Base-by-base conservation (phyloP, 1,140 invertebrate genomes). In the Chironomus tepperi region DNA sequence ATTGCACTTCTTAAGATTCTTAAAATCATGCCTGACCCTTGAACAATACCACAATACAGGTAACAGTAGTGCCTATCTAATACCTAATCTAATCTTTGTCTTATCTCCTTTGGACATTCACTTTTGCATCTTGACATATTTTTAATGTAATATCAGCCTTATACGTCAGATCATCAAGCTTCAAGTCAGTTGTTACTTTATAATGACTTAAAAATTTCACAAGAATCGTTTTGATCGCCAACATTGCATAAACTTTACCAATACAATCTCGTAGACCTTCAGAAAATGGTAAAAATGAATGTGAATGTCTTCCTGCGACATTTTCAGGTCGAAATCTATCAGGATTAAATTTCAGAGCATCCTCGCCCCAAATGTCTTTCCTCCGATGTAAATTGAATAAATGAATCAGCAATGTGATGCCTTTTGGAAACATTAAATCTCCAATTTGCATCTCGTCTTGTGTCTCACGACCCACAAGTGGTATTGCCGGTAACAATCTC, bases 261-360 rank as follows among this genome's bases (percentile, higher is more conserved):
- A 88, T 86, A 76, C 87, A 88, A 75, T 87, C 86, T 57, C 86
- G 78, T 0, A 82, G 79, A 18, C 87, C 87, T 43, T 83, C 85
- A 18, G 84, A 84, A 77, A 87, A 87, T 7, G 86, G 86, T 43
- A 87, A 78, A 76, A 81, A 85, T 6, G 80, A 42, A 70, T 76
- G 79, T 8, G 65, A 79, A 76, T 76, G 83, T 19, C 84, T 77
- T 16, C 75, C 73, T n/a, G 75, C 64, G 8, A 76, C 19, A 74
- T 83, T 83, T 76, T 87, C 86, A 2, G 82, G 79, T n/a, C 83
- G 74, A 78, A 88, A 88, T 75, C 86, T 78, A 9, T 88, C 85
- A 0, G 87, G 87, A 78, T 87, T 81, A 76, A 86, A 89, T 15
- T 74, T 76, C 15, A 87, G 83, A 7, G 87, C 87, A 75, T 88